A percentile compares a stretch with the other conserved stretches of the same genome.
These are phyloP conservation scores for Charanyca ferruginea DNA, from an alignment of 2,888 invertebrate genomes.

Conservation along the genomic window DNA sequence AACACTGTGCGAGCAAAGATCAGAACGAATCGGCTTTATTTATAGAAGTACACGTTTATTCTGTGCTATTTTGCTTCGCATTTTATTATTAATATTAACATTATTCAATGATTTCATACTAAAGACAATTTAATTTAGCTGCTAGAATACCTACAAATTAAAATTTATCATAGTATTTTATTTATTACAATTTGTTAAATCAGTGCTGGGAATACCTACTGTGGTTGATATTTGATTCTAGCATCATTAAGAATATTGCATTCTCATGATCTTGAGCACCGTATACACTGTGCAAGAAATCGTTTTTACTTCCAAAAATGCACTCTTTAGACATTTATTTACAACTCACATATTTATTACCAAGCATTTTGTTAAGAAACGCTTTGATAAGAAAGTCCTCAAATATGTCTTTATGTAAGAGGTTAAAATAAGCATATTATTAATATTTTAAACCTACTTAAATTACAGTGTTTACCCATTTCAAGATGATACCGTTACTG, in stretches of 20 bases:
- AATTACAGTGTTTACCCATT: too few species aligned
- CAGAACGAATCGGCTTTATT: background rate
- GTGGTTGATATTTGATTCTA: conserved; percentile 49
- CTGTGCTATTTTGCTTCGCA: too few species aligned
- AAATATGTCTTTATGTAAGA: background rate
- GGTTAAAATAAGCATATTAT: background rate
- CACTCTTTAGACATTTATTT: background rate
- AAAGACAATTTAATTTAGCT: background rate
- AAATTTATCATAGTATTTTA: too few species aligned
- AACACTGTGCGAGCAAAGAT: background rate
- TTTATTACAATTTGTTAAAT: conserved; percentile 23
- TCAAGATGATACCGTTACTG: too few species aligned
- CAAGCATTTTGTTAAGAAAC: background rate
- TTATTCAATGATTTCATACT: too few species aligned
- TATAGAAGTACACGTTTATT: too few species aligned
- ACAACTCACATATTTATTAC: background rate
- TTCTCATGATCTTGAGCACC: conserved; percentile 41
- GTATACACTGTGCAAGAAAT: conserved; percentile 14
- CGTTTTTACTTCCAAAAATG: background rate
- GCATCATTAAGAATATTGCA: conserved; percentile 57
- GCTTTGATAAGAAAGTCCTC: background rate
- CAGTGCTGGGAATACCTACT: conserved; percentile 34
- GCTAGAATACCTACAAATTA: too few species aligned
- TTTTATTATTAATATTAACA: too few species aligned
- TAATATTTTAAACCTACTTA: background rate